Conservation (phyloP, 2,888 invertebrate species). For the Pristionchus mayeri region DNA sequence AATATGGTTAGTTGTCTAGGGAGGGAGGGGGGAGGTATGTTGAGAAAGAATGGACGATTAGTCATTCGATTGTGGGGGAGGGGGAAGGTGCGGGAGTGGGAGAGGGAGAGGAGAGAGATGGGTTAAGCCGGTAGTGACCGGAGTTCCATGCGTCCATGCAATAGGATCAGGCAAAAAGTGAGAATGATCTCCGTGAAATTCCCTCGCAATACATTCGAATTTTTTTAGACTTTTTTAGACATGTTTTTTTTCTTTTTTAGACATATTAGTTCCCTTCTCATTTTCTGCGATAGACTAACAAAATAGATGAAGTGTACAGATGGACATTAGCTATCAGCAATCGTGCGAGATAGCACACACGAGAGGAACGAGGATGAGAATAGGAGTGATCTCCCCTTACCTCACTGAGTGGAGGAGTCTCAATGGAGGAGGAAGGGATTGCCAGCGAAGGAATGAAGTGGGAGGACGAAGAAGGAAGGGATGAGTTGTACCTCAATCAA, state of each 20-base stretch:
- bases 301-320: too few relatives aligned
- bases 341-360: not conserved
- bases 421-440: not conserved
- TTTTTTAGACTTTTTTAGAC: too few relatives aligned
- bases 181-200: not conserved
- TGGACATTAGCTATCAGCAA: too few relatives aligned
- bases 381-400: not conserved
- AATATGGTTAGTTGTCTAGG: not conserved
- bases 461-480: not conserved
- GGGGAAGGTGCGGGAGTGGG: not conserved
- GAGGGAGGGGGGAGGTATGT: not conserved
- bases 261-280: too few relatives aligned
- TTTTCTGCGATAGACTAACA: too few relatives aligned
- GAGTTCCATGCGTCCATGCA: not conserved
- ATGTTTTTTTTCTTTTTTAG: too few relatives aligned
- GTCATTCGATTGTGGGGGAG: slow-evolving; percentile 7
- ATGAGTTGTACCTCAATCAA: slow-evolving; percentile 12
- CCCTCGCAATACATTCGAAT: not conserved
- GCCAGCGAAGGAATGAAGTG: not conserved
- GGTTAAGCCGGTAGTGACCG: slow-evolving; percentile 39
- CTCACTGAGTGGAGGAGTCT: not conserved
- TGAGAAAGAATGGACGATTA: slow-evolving; percentile 18
- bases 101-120: not conserved
- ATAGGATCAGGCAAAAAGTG: slow-evolving; percentile 2
- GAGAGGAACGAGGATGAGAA: not conserved